Conservation (phyloP, 2,797 vertebrate genomes). For the Acanthopagrus latus region DNA sequence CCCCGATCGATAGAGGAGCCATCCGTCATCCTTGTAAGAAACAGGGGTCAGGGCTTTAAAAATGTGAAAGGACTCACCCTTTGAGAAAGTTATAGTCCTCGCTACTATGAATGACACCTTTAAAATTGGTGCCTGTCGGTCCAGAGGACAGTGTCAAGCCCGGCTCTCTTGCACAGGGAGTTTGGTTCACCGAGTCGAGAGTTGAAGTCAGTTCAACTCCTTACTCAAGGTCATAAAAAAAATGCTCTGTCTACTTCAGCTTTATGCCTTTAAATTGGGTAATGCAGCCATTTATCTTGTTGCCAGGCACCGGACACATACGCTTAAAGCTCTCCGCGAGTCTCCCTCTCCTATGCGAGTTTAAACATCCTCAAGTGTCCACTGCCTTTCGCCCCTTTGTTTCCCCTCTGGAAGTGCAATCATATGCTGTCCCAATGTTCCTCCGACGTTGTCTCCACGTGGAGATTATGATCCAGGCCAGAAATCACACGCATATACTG, state of each 20-base stretch:
- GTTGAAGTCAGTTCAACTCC: constrained; percentile 35
- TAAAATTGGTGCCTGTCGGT: constrained; percentile 42
- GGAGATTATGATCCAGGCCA: constrained; percentile 26
- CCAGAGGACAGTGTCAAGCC: constrained; percentile 31
- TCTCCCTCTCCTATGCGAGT: neutral
- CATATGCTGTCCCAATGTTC: constrained; percentile 5
- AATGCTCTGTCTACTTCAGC: constrained; percentile 27
- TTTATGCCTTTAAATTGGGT: constrained; percentile 45
- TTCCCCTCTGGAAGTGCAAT: constrained; percentile 12
- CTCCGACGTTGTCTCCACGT: constrained; percentile 4
- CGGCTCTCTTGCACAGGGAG: constrained; percentile 1
- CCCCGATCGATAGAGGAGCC: neutral
- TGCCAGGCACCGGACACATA: constrained; percentile 19
- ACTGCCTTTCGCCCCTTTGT: neutral
- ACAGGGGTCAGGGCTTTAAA: constrained; percentile 28
- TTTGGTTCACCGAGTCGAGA: constrained; percentile 10
- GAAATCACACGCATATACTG: constrained; percentile 12
- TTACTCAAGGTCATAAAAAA: constrained; percentile 40
- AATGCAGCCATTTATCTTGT: constrained; percentile 52
- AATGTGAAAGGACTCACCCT: constrained; percentile 27
- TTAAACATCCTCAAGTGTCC: constrained; percentile 4
- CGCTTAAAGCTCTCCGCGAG: neutral
- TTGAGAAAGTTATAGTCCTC: constrained; percentile 19
- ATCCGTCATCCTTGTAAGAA: neutral
- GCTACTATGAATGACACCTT: constrained; percentile 50